phyloP scores from a whole-genome alignment of 2,113 vertebrate genomes.

The Tetrax tetrax region DNA sequence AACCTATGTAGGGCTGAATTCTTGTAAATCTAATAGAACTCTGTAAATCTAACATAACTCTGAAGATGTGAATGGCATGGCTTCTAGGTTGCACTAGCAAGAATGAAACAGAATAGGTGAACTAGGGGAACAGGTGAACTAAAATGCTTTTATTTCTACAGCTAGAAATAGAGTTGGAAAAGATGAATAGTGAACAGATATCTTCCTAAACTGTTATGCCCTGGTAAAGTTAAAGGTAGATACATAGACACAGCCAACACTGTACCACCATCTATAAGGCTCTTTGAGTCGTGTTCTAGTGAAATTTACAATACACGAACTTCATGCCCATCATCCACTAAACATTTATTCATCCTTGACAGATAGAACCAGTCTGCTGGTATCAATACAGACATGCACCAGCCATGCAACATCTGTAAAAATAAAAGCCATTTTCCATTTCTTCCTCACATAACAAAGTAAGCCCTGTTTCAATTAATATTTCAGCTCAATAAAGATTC shows the following conservation, averaged over 20 bases:
- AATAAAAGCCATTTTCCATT: neutral
- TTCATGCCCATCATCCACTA: neutral
- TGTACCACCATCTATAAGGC: neutral
- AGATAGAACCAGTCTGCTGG: neutral
- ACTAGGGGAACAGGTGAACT: neutral
- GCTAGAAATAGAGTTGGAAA: neutral
- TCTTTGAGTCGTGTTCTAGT: neutral
- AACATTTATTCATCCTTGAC: neutral
- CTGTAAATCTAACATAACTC: neutral
- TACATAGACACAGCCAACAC: neutral
- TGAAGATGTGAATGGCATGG: neutral
- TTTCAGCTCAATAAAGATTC: neutral
- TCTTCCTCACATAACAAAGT: neutral
- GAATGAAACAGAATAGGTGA: neutral
- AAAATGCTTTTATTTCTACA: neutral
- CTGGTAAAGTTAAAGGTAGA: neutral
- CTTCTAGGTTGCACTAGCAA: neutral
- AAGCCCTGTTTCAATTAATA: neutral
- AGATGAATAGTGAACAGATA: neutral
- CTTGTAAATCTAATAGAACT: neutral
- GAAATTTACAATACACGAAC: neutral
- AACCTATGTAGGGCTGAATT: neutral
- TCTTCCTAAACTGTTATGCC: neutral
- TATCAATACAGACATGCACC: neutral
- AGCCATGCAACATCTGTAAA: neutral